phyloP scores from a whole-genome alignment of 2,113 vertebrate genomes.

The Saccopteryx bilineata region DNA sequence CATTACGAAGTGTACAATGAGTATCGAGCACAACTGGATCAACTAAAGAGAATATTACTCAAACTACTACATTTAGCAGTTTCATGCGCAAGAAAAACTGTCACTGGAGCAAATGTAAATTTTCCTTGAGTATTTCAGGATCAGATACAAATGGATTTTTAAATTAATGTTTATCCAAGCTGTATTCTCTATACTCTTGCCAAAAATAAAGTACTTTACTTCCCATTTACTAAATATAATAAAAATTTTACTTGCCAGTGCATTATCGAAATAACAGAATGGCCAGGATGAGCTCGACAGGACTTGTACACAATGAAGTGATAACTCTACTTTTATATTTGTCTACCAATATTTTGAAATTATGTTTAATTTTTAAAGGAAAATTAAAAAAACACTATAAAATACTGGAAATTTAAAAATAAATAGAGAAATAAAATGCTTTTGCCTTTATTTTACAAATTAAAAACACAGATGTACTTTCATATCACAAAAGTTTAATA shows the following conservation, averaged over 20 bases:
- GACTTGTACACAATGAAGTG: conserved; percentile 31
- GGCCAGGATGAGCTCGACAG: conserved; percentile 50
- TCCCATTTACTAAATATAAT: conserved; percentile 49
- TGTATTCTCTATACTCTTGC: conserved; percentile 53
- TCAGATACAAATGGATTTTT: conserved; percentile 62
- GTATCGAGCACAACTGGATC: conserved; percentile 55
- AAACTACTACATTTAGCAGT: background rate
- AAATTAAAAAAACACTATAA: background rate
- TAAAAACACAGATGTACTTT: conserved; percentile 10
- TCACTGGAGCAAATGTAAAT: background rate
- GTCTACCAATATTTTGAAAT: background rate
- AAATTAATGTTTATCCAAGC: conserved; percentile 71
- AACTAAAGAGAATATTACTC: background rate
- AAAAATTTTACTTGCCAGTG: conserved; percentile 69
- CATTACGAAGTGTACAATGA: background rate
- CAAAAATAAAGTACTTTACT: conserved; percentile 67
- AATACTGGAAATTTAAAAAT: background rate
- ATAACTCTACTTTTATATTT: background rate
- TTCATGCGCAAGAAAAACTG: conserved; percentile 32
- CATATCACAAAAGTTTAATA: background rate
- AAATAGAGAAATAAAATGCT: background rate
- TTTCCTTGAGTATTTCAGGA: conserved; percentile 52
- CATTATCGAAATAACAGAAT: conserved; percentile 59
- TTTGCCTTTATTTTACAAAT: background rate
- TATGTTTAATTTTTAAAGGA: background rate